A percentile compares a stretch with the other conserved stretches of the same genome.
These are phyloP conservation scores for Halichoerus grypus DNA, from an alignment of 2,113 vertebrate species.

Conservation along the genomic window DNA sequence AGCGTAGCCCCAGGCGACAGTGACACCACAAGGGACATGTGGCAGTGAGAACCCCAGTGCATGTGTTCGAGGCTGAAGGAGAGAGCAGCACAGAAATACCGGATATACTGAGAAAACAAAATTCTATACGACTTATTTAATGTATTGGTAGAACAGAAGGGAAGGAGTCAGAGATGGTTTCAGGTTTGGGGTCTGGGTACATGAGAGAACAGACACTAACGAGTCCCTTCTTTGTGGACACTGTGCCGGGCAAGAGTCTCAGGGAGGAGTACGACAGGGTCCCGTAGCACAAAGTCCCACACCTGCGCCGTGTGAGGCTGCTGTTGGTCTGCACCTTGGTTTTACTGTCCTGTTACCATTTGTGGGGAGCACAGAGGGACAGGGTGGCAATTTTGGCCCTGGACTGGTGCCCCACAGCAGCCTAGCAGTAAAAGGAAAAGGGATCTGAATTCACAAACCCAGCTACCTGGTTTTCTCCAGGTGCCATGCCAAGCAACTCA, in stretches of 20 bases:
- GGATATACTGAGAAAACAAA: not conserved
- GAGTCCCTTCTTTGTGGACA: not conserved
- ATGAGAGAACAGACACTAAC: not conserved
- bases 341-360: not conserved
- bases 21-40: fast-evolving
- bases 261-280: too few species aligned
- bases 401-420: fast-evolving
- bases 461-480: not conserved
- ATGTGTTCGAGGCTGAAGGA: not conserved
- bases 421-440: not conserved
- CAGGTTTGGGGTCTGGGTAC: not conserved
- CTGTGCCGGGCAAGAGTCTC: not conserved
- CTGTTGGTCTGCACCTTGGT: not conserved
- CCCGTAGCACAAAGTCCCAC: too few species aligned
- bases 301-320: not conserved
- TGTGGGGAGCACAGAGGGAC: not conserved
- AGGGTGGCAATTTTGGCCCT: not conserved
- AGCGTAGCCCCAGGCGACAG: not conserved
- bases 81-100: not conserved
- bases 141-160: not conserved
- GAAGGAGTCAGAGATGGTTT: not conserved
- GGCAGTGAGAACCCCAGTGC: not conserved
- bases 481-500: not conserved
- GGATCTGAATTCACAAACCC: not conserved
- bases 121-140: not conserved